Evolutionary conservation across 2,113 vertebrate species (phyloP), one percentile per base, ranked within the genome.

Genomic region (Cephalopterus ornatus): DNA sequence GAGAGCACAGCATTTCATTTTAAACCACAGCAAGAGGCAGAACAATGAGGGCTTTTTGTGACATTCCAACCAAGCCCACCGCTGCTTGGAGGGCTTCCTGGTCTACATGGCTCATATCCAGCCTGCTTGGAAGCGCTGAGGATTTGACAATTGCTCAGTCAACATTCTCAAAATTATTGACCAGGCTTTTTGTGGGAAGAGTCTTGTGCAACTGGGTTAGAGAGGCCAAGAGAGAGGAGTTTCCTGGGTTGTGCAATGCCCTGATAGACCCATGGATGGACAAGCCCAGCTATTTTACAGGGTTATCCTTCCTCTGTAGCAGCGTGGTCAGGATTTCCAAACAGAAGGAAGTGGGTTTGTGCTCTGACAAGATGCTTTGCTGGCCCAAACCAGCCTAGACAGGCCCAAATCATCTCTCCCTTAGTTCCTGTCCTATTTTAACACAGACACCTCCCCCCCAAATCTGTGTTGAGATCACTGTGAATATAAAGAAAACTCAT

Each of bases 31-130:
- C 17, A 8, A 79, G 68, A 88, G 44, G 41, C 52, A 71, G 55
- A 95, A 91, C 93, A 93, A 82, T 42, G 30, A 62, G 24, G 13
- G 17, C 28, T 18, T 52, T 28, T 72, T 85, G 92, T 79, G 75
- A 70, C 85, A 92, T 85, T 96, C 92, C 90, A 92, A 79, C 86
- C 42, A 65, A 93, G 62, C 37, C 91, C 81, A 76, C 74, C 78
- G 71, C 81, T 77, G 50, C 68, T 84, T 47, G 44, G 82, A 88
- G 85, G 53, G 71, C 47, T 44, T 74, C 66, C 67, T 73, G 93
- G 41, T 80, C 78, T n/a, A 9, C 0, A 1, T 59, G 55, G 81
- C 24, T 4, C 27, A 35, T 1, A 77, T 6, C 78, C 88, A 92
- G 33, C 30, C 85, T 62, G 80, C 28, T 33, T 78, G 55, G 84